Evolutionary conservation across 2,888 invertebrate genomes (phyloP).

Genomic region (Andrena camellia): DNA sequence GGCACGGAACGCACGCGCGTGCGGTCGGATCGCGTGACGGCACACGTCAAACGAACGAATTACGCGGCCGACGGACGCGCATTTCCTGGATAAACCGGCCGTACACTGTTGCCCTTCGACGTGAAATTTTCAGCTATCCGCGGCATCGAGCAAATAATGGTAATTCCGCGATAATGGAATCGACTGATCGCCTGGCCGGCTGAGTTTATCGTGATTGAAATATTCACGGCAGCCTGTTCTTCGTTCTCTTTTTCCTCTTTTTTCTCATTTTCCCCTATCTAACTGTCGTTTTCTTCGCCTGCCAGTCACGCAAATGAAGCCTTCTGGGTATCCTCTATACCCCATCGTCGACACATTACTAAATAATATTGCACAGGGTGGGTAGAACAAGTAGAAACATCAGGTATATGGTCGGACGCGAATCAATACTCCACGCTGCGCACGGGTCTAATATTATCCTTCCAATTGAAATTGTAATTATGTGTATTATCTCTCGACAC

Average conservation of each 20-base stretch:
- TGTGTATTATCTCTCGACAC: background rate
- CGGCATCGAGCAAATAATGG: conserved; percentile 59
- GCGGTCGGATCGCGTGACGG: conserved; percentile 71
- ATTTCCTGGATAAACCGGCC: conserved; percentile 68
- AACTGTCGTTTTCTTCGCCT: background rate
- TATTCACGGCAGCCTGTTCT: conserved; percentile 16
- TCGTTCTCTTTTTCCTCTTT: background rate
- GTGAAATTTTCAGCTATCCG: conserved; percentile 57
- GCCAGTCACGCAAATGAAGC: background rate
- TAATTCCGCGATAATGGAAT: conserved; percentile 63
- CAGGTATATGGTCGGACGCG: background rate
- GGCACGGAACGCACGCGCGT: conserved; percentile 50
- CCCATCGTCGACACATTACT: background rate
- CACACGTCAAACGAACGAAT: conserved; percentile 71
- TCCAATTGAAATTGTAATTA: background rate
- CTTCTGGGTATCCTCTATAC: background rate
- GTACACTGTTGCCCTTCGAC: conserved; percentile 33
- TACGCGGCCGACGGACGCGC: conserved; percentile 64
- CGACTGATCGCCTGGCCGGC: conserved; percentile 36
- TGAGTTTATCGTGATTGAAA: conserved; percentile 21
- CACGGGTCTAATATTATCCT: background rate
- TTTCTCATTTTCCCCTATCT: background rate
- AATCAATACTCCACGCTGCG: background rate
- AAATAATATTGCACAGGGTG: background rate
- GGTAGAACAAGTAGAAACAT: background rate